Conservation (phyloP, 2,888 invertebrate species). For the Sinohyriopsis cumingii region DNA sequence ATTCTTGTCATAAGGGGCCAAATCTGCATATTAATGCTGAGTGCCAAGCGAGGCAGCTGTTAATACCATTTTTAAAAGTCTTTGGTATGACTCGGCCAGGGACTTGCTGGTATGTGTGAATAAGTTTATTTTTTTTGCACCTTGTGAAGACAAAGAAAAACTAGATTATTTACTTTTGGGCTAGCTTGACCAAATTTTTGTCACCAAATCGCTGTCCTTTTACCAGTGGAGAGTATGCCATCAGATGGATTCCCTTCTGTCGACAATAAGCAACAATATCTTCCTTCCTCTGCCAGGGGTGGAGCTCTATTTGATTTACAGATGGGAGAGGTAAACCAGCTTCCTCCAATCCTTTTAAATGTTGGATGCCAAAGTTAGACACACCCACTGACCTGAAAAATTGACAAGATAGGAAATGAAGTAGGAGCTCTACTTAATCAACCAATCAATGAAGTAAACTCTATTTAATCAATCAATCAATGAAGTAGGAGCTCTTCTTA, state of each 20-base stretch:
- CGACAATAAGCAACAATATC: slow-evolving; percentile 53
- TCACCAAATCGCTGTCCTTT: slow-evolving; percentile 44
- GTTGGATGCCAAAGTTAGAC: slow-evolving; percentile 58
- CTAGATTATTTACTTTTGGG: slow-evolving; percentile 11
- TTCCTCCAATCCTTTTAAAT: slow-evolving; percentile 50
- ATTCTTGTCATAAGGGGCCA: too few relatives aligned
- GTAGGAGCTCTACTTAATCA: neutral
- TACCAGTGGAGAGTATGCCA: slow-evolving; percentile 56
- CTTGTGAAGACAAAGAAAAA: too few relatives aligned
- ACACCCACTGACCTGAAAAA: slow-evolving; percentile 54
- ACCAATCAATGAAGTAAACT: too few relatives aligned
- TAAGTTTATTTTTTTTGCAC: too few relatives aligned
- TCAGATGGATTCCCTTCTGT: slow-evolving; percentile 47
- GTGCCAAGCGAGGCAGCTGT: too few relatives aligned
- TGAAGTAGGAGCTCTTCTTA: too few relatives aligned
- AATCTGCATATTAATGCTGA: too few relatives aligned
- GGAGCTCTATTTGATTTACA: slow-evolving; percentile 62
- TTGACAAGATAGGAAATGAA: too few relatives aligned
- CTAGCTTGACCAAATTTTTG: slow-evolving; percentile 37
- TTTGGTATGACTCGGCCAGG: too few relatives aligned
- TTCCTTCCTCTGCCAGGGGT: slow-evolving; percentile 47
- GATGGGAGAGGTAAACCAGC: slow-evolving; percentile 52
- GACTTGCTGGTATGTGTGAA: too few relatives aligned
- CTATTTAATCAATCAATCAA: too few relatives aligned
- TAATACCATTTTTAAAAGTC: too few relatives aligned